Base-by-base conservation (phyloP, 2,888 invertebrate species). In the Sialis lutaria region DNA sequence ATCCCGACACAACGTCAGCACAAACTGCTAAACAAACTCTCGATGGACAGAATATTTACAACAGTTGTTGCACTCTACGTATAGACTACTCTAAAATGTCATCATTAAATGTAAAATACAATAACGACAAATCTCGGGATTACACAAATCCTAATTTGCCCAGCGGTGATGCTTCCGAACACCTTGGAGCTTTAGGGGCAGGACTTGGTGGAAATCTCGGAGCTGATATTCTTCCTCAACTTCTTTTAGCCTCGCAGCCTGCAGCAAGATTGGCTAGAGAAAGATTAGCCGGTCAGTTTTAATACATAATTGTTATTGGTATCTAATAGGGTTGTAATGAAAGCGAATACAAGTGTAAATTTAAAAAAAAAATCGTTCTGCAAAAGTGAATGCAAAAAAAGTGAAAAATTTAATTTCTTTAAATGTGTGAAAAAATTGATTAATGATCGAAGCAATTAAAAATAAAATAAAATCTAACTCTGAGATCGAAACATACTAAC, bases 1-100 rank as follows among this genome's bases (percentile, higher is more conserved):
- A 95, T 70, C 88, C 92, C 57, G 97, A 97, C 71, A 88, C 95
- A 53, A 81, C 89, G 63, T 87, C 93, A 56, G 97, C 98, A 56
- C 95, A 95, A 70, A 82, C 91, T 60, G 97, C 98, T 61, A 97
- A 96, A 78, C 78, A 90, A 80, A 79, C 91, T 50, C 73, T 98
- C 59, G 97, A 99, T 65, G 96, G 96, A 41, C 97, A 98, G 70
- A 96, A 97, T 68, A 95, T 97, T 63, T 98, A 97, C 79, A 97
- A 95, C 69, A 93, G 95, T 50, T 98, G 98, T 73, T 97, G 97
- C 75, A 97, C 96, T 48, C 76, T 98, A 61, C 86, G 96, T 67
- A 97, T 98, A 67, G 97, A 98, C 71, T 98, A 95, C 74, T 95
- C 95, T 58, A 98, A 98, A 73, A 80, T 98, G 79, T 86, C 90